phyloP scores from a whole-genome alignment of 2,797 vertebrate genomes.

The Hafferia zeledoni region DNA sequence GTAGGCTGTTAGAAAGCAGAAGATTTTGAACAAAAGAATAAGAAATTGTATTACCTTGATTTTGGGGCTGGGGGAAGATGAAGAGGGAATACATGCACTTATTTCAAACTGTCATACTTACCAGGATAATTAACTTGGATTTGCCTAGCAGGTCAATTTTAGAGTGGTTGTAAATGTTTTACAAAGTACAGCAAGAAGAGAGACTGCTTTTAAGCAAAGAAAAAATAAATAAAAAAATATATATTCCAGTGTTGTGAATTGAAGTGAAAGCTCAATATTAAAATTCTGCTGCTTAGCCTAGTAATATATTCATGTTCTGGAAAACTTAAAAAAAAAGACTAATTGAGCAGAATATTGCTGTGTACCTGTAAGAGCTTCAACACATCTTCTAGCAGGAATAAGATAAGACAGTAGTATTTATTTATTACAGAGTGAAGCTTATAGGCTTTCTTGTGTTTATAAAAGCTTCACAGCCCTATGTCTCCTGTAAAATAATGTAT shows the following conservation, averaged over 20 bases:
- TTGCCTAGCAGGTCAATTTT: constrained; percentile 22
- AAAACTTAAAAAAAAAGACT: neutral
- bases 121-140: constrained; percentile 1
- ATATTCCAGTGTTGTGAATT: neutral
- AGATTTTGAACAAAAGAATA: neutral
- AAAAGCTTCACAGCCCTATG: constrained; percentile 51
- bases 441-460: constrained; percentile 49
- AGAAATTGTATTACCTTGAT: neutral
- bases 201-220: constrained; percentile 26
- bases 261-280: neutral
- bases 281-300: neutral
- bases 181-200: neutral
- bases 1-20: constrained; percentile 37
- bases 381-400: constrained; percentile 7
- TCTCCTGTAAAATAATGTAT: constrained; percentile 84
- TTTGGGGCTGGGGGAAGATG: neutral
- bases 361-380: constrained; percentile 1
- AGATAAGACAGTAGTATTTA: constrained; percentile 48
- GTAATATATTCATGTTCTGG: neutral
- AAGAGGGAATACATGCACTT: constrained; percentile 21
- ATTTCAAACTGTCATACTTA: neutral
- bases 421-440: constrained; percentile 62
- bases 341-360: neutral
- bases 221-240: neutral
- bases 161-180: constrained; percentile 68